Evolutionary conservation across 1,140 invertebrate species (phyloP).

Genomic region (Drosophila willistoni): DNA sequence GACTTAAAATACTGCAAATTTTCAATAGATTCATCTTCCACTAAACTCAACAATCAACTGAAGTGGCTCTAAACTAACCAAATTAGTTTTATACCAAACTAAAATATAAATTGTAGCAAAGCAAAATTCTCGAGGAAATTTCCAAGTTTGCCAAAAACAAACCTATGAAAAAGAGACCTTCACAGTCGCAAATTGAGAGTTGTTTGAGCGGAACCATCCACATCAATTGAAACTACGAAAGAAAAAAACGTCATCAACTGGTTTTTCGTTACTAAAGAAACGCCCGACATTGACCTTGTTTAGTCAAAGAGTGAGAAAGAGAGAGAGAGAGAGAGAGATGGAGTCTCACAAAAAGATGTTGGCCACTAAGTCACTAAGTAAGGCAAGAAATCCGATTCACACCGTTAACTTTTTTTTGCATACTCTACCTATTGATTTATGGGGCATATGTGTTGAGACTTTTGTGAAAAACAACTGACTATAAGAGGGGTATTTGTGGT

Average conservation of each 20-base stretch:
- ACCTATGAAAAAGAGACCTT: conserved; percentile 59
- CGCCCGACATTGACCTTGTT: conserved; percentile 34
- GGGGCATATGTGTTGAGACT: not conserved
- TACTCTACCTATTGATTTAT: conserved; percentile 13
- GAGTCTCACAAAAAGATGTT: not conserved
- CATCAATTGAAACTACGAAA: not conserved
- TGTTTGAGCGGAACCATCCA: conserved; percentile 47
- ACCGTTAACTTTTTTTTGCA: conserved; percentile 61
- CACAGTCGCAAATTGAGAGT: conserved; percentile 34
- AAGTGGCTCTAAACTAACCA: conserved; percentile 34
- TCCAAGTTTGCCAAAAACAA: conserved; percentile 48
- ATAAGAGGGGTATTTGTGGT: too few relatives aligned
- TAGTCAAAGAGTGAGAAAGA: not conserved
- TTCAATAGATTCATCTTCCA: conserved; percentile 45
- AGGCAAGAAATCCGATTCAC: conserved; percentile 59
- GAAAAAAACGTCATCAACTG: conserved; percentile 49
- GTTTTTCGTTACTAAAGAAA: conserved; percentile 29
- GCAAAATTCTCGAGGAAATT: conserved; percentile 60
- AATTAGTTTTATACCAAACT: conserved; percentile 60
- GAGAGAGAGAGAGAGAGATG: not conserved
- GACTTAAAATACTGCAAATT: conserved; percentile 43
- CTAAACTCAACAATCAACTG: conserved; percentile 39
- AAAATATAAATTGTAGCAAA: conserved; percentile 12
- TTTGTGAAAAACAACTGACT: too few relatives aligned
- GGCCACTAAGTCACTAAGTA: conserved; percentile 58